These are phyloP conservation scores for Procavia capensis DNA, from an alignment of 2,113 vertebrate genomes.

Conservation along the genomic window DNA sequence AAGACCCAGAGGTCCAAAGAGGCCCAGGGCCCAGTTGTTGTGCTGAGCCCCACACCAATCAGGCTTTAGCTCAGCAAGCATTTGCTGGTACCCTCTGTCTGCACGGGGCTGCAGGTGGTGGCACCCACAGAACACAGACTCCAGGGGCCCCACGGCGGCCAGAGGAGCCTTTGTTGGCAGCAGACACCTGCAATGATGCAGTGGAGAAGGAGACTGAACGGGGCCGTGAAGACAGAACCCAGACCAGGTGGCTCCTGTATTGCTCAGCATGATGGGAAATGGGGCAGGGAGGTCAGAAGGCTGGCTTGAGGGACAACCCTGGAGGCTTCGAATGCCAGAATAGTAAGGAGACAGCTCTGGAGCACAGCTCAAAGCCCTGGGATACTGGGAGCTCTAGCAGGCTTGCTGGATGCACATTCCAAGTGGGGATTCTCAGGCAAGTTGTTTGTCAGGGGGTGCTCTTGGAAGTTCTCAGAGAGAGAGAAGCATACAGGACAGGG, in stretches of 20 bases:
- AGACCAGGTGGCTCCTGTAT: not conserved
- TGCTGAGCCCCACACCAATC: not conserved
- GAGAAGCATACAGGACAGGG: not conserved
- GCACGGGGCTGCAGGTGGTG: not conserved
- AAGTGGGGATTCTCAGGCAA: not conserved
- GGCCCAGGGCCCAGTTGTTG: not conserved
- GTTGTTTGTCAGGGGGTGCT: not conserved
- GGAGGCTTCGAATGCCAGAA: not conserved
- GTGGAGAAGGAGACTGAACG: not conserved
- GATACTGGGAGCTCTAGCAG: not conserved
- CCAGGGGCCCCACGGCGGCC: not conserved
- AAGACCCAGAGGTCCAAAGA: not conserved
- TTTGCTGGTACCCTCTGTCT: not conserved
- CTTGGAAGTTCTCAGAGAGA: not conserved
- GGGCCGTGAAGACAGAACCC: not conserved
- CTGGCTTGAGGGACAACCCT: not conserved
- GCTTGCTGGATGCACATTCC: not conserved
- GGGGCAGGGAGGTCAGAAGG: too few relatives aligned
- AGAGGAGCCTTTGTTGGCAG: not conserved
- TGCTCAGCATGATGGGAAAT: not conserved
- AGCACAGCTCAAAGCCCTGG: not conserved
- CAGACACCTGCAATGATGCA: accelerated
- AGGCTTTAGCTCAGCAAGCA: not conserved
- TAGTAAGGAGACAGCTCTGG: not conserved
- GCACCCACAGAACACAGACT: not conserved